Percentiles rank a stretch among this genome's conserved stretches.
Evolutionary conservation across 2,888 invertebrate species (phyloP).

Genomic region (Clistopyga incitator): DNA sequence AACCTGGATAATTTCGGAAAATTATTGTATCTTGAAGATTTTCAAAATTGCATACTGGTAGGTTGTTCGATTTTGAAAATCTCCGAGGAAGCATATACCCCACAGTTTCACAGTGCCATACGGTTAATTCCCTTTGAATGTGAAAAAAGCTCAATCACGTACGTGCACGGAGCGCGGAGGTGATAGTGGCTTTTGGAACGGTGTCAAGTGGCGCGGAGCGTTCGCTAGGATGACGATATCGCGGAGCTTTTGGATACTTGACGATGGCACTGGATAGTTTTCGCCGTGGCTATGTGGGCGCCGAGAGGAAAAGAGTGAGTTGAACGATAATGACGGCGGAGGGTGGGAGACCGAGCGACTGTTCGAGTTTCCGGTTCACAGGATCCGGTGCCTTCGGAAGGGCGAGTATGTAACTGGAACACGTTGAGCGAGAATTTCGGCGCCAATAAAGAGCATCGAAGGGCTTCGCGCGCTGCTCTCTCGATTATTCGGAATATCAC

Average conservation of each 20-base stretch:
- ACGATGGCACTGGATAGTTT: slow-evolving; percentile 25
- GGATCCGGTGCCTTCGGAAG: slow-evolving; percentile 25
- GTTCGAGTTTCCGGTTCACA: slow-evolving; percentile 34
- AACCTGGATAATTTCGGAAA: no score
- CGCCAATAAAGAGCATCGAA: neutral
- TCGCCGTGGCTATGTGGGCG: slow-evolving; percentile 4
- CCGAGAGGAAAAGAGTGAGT: slow-evolving; percentile 6
- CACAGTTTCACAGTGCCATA: neutral
- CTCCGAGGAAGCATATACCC: neutral
- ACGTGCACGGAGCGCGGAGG: slow-evolving; percentile 33
- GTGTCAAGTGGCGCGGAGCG: slow-evolving; percentile 66
- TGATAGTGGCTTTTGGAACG: slow-evolving; percentile 66
- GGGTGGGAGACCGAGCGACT: slow-evolving; percentile 21
- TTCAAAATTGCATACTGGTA: no score
- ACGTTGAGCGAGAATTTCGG: slow-evolving; percentile 1
- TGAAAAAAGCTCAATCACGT: slow-evolving; percentile 18
- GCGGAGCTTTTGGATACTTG: slow-evolving; percentile 4
- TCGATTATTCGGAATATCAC: no score
- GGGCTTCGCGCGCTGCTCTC: no score
- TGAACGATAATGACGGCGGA: neutral
- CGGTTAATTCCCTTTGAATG: neutral
- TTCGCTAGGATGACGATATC: slow-evolving; percentile 47
- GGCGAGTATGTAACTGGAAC: slow-evolving; percentile 7
- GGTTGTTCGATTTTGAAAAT: neutral
- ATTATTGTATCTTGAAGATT: no score